These are phyloP conservation scores for Empis livida DNA, from an alignment of 2,888 invertebrate genomes.

Conservation along the genomic window DNA sequence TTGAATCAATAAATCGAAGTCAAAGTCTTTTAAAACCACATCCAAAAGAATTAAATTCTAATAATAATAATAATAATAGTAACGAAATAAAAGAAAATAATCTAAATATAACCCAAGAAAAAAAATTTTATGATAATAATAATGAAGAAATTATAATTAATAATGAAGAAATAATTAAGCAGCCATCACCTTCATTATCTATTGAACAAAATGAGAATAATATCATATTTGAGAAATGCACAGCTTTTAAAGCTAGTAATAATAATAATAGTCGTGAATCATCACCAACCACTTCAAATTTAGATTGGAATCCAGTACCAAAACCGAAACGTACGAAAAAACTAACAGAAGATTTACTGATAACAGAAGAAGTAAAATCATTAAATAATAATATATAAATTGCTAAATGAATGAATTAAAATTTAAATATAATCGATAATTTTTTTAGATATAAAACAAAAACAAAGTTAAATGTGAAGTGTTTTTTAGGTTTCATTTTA, in stretches of 20 bases:
- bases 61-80: constrained; percentile 8
- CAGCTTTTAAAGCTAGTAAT: constrained; percentile 24
- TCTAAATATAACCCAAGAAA: constrained; percentile 1
- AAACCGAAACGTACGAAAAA: constrained; percentile 32
- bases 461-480: no score
- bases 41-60: constrained; percentile 3
- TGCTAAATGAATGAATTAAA: no score
- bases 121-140: background rate
- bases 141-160: background rate
- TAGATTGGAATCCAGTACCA: constrained; percentile 36
- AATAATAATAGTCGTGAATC: constrained; percentile 23
- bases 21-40: constrained; percentile 24
- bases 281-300: constrained; percentile 31
- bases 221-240: constrained; percentile 27
- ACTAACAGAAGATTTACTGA: constrained; percentile 3
- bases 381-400: no score
- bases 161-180: constrained; percentile 3
- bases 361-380: no score
- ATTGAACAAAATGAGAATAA: constrained; percentile 8
- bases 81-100: constrained; percentile 2
- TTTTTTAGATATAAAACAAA: no score
- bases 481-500: no score
- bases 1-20: constrained; percentile 34
- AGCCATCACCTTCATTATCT: constrained; percentile 1
- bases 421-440: no score